These are phyloP conservation scores for Panagrolaimus sp. DNA, from an alignment of 1,140 invertebrate species.

Conservation along the genomic window DNA sequence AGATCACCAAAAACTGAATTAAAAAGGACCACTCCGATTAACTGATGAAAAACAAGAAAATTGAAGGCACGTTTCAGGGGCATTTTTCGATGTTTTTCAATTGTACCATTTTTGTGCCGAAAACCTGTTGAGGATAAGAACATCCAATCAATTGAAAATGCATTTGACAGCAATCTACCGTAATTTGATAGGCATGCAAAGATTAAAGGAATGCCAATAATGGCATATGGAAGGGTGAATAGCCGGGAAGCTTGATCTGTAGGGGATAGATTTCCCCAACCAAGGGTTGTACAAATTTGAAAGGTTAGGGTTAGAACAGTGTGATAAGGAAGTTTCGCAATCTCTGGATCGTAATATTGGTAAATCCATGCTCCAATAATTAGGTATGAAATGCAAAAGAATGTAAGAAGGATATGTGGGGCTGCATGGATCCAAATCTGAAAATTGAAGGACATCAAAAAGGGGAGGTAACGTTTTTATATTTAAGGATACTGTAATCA, in stretches of 20 bases:
- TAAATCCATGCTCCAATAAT: not conserved
- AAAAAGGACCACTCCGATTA: not conserved
- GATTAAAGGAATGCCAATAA: not conserved
- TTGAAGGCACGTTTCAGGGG: not conserved
- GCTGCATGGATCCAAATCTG: not conserved
- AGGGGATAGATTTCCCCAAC: not conserved
- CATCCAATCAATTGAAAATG: not conserved
- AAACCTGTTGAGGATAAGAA: not conserved
- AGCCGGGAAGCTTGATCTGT: not conserved
- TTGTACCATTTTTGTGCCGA: not conserved
- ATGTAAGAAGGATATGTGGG: not conserved
- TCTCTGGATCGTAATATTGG: not conserved
- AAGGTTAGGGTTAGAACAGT: not conserved
- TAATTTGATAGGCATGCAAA: constrained; percentile 2
- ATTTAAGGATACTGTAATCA: too few species aligned
- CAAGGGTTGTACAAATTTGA: not conserved
- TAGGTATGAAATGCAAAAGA: not conserved
- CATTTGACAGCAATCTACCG: not conserved
- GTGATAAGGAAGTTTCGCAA: not conserved
- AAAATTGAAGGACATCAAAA: not conserved
- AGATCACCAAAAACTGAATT: not conserved
- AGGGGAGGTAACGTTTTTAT: too few species aligned
- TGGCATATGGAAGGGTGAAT: not conserved
- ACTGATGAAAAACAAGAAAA: not conserved
- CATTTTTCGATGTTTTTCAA: constrained; percentile 3